These are phyloP conservation scores for Ochropacha duplaris DNA, from an alignment of 2,888 invertebrate genomes.

Conservation along the genomic window DNA sequence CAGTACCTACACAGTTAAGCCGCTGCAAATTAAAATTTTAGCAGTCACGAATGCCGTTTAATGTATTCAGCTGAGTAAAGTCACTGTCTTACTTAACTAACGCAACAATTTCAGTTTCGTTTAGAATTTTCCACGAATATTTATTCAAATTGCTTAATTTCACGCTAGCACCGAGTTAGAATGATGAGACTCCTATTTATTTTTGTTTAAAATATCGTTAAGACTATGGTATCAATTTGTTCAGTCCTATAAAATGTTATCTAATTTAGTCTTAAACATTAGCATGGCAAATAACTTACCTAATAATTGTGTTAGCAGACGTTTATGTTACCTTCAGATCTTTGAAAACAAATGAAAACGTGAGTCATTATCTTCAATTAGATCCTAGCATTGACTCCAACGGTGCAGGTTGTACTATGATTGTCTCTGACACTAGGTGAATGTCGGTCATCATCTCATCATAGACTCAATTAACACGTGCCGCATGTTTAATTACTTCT, in stretches of 20 bases:
- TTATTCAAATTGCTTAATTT: constrained; percentile 4
- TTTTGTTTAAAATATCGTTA: not conserved
- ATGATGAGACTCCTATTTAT: not conserved
- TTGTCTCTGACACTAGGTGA: constrained; percentile 30
- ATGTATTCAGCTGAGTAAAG: constrained; percentile 23
- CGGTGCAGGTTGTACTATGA: constrained; percentile 8
- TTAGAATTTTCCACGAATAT: constrained; percentile 2
- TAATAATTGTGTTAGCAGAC: not conserved
- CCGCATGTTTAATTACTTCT: constrained; percentile 38
- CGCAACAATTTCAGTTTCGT: constrained; percentile 6
- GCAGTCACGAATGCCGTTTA: constrained; percentile 42
- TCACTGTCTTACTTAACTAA: constrained; percentile 23
- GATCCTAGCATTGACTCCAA: not conserved
- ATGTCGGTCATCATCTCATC: constrained; percentile 33
- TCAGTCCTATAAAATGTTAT: not conserved
- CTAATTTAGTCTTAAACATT: no score
- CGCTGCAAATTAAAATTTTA: constrained; percentile 23
- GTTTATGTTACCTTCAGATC: no score
- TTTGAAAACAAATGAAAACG: not conserved
- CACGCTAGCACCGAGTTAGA: not conserved
- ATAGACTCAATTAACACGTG: constrained; percentile 65
- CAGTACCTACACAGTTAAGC: constrained; percentile 32
- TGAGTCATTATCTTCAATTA: not conserved
- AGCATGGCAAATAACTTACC: no score
- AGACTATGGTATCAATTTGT: not conserved